These are phyloP conservation scores for Camelus bactrianus DNA, from an alignment of 2,113 vertebrate genomes.

Conservation along the genomic window DNA sequence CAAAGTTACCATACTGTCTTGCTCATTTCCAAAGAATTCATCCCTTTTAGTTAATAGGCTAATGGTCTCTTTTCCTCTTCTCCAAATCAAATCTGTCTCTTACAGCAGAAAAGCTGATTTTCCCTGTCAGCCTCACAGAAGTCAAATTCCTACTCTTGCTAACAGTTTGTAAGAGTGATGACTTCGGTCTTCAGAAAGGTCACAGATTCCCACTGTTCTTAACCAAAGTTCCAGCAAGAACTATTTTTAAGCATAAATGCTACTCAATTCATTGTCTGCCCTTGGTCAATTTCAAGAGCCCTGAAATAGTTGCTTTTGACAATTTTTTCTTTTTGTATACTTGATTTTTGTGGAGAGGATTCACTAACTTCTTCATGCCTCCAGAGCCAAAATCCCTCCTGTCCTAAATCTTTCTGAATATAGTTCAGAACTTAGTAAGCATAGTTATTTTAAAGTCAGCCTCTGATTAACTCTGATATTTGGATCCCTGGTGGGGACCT, in stretches of 20 bases:
- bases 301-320: neutral
- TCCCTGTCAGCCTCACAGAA: neutral
- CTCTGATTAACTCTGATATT: neutral
- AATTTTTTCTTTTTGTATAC: neutral
- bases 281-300: neutral
- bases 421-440: neutral
- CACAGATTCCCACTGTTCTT: neutral
- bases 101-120: neutral
- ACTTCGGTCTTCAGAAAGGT: neutral
- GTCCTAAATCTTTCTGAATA: neutral
- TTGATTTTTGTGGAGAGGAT: neutral
- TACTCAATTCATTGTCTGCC: neutral
- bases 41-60: neutral
- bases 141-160: neutral
- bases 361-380: neutral
- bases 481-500: neutral
- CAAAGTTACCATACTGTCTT: neutral
- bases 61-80: neutral
- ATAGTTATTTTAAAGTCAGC: neutral
- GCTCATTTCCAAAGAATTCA: neutral
- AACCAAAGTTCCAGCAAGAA: neutral
- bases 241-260: neutral
- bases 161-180: neutral
- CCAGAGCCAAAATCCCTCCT: neutral
- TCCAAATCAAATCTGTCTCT: neutral